Evolutionary conservation across 2,797 vertebrate genomes (phyloP).

Genomic region (Poecile montanus): DNA sequence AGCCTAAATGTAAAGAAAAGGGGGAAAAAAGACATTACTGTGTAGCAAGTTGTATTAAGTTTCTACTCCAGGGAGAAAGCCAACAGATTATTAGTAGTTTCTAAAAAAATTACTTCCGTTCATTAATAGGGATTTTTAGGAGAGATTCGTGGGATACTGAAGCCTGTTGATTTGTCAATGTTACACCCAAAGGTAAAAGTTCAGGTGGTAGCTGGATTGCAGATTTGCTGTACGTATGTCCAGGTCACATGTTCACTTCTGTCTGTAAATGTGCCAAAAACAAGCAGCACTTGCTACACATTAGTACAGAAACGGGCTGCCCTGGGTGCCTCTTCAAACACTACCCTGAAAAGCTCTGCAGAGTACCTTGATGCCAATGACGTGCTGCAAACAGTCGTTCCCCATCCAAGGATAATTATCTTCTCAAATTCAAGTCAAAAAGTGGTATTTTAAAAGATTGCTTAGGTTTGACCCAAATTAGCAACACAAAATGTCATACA

Average conservation of each 20-base stretch:
- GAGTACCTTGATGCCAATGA: background rate
- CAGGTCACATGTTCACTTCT: constrained; percentile 15
- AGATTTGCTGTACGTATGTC: background rate
- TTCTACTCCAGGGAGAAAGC: background rate
- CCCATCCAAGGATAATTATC: background rate
- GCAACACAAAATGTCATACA: background rate
- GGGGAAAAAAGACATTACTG: background rate
- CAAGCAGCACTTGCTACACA: background rate
- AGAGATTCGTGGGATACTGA: background rate
- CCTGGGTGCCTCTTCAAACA: background rate
- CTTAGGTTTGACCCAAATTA: background rate
- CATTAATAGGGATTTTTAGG: background rate
- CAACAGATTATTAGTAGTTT: background rate
- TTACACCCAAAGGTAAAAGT: constrained; percentile 35
- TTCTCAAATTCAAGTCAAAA: background rate
- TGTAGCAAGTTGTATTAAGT: constrained; percentile 22
- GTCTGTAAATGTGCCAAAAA: background rate
- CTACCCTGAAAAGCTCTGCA: background rate
- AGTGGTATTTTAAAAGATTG: background rate
- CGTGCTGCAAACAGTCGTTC: background rate
- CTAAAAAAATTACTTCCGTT: background rate
- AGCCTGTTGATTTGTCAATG: background rate
- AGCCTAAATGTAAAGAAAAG: background rate
- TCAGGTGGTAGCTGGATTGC: constrained; percentile 23
- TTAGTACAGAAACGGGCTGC: background rate